Base-by-base conservation (phyloP, 2,113 vertebrate genomes). In the Etheostoma cragini region DNA sequence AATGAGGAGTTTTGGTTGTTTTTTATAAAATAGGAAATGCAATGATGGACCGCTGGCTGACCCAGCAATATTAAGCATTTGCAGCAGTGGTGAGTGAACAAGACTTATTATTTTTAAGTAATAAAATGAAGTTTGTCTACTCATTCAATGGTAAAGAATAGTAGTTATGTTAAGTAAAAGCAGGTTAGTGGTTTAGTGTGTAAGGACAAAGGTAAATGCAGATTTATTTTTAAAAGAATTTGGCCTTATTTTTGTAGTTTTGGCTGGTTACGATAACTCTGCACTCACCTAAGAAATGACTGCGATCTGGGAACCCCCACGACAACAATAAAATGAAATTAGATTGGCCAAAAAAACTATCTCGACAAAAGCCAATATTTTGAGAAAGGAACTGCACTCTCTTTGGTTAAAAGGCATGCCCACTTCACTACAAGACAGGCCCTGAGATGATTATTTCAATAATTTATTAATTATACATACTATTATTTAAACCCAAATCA, bases 1-100 rank as follows among this genome's bases (percentile, higher is more conserved):
- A 71, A 86, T 73, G 38, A 76, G 56, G 49, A 85, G 77, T 81
- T 73, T 79, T 77, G 75, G 38, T 46, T 82, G 73, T 80, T 80
- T 74, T 87, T 78, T 50, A 30, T 4, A 3, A 45, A 81, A 84
- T 60, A 85, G 78, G 85, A 91, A 84, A 67, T 63, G 30, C 42
- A 75, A 13, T 35, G 65, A 56, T 68, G 76, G 7, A 2, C 66
- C 73, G 61, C 57, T 80, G 84, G 47, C 47, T 56, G 14, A 26
- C 15, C 17, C 42, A 69, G 15, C 49, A 50, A 38, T 42, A 11
- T 46, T 45, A 62, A 61, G 49, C 4, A 7, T 1, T 76, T 65
- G 54, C 69, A 80, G 76, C 66, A 74, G 68, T 54, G 46, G 19
- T 46, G 3, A 82, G 3, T 47, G 49, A 78, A 69, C 58, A 69